Base-by-base conservation (phyloP, 2,888 invertebrate genomes). In the Carterocephalus palaemon region DNA sequence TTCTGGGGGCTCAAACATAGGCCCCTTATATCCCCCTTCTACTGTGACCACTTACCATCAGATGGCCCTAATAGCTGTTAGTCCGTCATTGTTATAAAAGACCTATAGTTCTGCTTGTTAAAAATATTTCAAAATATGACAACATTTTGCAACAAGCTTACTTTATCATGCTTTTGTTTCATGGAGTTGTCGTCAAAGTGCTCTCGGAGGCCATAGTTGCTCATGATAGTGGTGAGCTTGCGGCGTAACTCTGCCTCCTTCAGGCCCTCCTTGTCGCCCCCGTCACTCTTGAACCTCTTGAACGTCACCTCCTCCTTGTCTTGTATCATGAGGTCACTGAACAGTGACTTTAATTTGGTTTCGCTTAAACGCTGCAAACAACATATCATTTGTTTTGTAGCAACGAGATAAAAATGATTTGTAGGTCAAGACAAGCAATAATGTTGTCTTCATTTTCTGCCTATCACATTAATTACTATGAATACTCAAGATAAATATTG, bases 261-360 rank as follows among this genome's bases (percentile, higher is more conserved):
- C 3, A 94, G 66, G 0, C 97, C 97, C 62, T 95, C 95, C 58
- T 94, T 94, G 70, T 98, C 97, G 51, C 92, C 90, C 12, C 94
- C 94, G 57, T 96, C 95, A 29, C 92, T 89, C 66, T 92, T 94
- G 2, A 93, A 73, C 64, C 93, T 92, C 72, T 98, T 98, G 72
- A 91, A 91, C 0, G 92, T 90, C 20, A 96, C 86, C 83, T 98
- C 97, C 73, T 96, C 94, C 82, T 97, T 97, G 65, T 98, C 97
- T 51, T 97, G 97, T 28, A 96, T 90, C 84, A 94, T 95, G 3
- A 98, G 80, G 64, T 97, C 97, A 67, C 94, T 93, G 67, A 93
- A 95, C 10, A 98, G 70, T 0, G 95, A 95, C 63, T 94, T 94
- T 16, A 98, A 76, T 73, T 96, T 96, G 0, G 92, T 89, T 64